These are phyloP conservation scores for Tapirus terrestris DNA, from an alignment of 2,113 vertebrate genomes.

Conservation along the genomic window DNA sequence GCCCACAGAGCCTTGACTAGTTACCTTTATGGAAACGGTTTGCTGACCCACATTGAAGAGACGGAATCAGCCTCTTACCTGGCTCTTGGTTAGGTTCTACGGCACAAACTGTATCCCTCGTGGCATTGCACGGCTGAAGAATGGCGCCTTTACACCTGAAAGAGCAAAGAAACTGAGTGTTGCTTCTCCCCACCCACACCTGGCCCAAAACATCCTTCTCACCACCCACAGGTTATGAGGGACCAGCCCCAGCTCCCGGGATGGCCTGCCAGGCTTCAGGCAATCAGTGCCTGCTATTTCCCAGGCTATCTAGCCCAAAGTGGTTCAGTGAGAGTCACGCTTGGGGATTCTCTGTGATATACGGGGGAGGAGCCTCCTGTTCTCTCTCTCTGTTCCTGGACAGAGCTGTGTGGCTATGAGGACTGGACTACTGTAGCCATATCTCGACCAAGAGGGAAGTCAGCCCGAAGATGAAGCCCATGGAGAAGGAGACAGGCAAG, in stretches of 20 bases:
- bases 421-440: fast-evolving
- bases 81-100: fast-evolving
- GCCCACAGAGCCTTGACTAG: fast-evolving
- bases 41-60: too few relatives aligned
- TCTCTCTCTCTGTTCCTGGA: not conserved
- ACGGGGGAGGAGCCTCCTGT: too few relatives aligned
- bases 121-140: not conserved
- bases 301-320: not conserved
- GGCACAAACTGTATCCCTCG: not conserved
- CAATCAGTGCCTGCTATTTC: not conserved
- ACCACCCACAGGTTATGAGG: not conserved
- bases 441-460: not conserved
- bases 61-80: not conserved
- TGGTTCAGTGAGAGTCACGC: not conserved
- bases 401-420: not conserved
- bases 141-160: not conserved
- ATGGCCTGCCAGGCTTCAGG: not conserved
- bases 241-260: not conserved
- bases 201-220: not conserved
- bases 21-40: not conserved
- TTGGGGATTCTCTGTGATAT: not conserved
- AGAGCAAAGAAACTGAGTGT: fast-evolving
- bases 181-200: fast-evolving
- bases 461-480: not conserved
- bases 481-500: not conserved